phyloP scores from a whole-genome alignment of 1,140 invertebrate species.

The Aphidius ervi region DNA sequence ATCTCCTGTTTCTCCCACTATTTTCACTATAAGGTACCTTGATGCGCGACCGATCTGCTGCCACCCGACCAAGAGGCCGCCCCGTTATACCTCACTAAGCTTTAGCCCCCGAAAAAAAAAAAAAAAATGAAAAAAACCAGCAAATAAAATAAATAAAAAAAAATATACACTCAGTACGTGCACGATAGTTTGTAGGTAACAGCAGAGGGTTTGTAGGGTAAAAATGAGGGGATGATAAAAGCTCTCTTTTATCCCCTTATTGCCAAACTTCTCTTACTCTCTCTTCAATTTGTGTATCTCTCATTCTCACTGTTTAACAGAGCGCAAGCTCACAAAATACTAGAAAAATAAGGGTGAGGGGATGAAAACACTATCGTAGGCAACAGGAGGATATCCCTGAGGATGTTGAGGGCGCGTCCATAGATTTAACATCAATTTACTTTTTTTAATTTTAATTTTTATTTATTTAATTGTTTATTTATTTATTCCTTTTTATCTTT shows the following conservation, averaged over 20 bases:
- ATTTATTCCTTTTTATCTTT: too few relatives aligned
- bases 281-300: background rate
- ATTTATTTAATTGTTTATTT: too few relatives aligned
- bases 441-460: too few relatives aligned
- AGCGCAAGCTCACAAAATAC: background rate
- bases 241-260: background rate
- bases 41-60: slow-evolving; percentile 10
- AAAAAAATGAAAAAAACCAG: background rate
- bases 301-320: background rate
- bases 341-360: background rate
- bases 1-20: slow-evolving; percentile 42
- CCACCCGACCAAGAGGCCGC: slow-evolving; percentile 11
- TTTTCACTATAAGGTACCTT: background rate
- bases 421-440: background rate
- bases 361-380: background rate
- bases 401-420: slow-evolving; percentile 7
- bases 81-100: slow-evolving; percentile 8
- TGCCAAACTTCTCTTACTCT: background rate
- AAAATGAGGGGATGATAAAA: background rate
- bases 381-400: slow-evolving; percentile 9
- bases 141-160: background rate
- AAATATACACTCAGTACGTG: background rate
- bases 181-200: background rate
- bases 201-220: background rate
- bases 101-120: slow-evolving; percentile 8